Evolutionary conservation across 2,797 vertebrate species (phyloP).

Genomic region (Lithobates sylvaticus): DNA sequence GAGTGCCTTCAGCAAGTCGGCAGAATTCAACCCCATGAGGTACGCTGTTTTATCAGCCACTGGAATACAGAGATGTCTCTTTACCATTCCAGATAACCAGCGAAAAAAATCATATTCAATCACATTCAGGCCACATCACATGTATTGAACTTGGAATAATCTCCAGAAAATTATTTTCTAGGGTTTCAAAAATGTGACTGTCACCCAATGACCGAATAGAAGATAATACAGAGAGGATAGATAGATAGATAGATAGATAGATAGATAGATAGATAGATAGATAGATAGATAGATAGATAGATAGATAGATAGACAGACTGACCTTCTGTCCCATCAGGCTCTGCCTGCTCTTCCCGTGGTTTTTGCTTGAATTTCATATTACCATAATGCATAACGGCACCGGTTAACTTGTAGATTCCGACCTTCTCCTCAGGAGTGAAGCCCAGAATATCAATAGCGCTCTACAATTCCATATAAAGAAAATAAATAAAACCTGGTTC

Average conservation of each 20-base stretch:
- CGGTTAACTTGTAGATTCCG: conserved; percentile 83
- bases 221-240: not conserved
- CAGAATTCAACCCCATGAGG: conserved; percentile 88
- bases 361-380: conserved; percentile 87
- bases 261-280: too few species aligned
- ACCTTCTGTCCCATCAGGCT: conserved; percentile 84
- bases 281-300: too few species aligned
- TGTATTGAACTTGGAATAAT: too few species aligned
- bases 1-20: conserved; percentile 86
- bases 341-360: conserved; percentile 83
- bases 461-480: conserved; percentile 60
- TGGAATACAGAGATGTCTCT: conserved; percentile 65
- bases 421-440: conserved; percentile 81
- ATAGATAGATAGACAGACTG: conserved; percentile 13
- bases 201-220: too few species aligned
- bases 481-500: not conserved
- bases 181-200: too few species aligned
- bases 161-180: too few species aligned
- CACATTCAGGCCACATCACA: too few species aligned
- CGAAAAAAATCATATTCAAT: too few species aligned
- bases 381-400: conserved; percentile 83
- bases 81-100: too few species aligned
- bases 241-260: not conserved
- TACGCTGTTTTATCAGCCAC: conserved; percentile 89
- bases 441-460: conserved; percentile 82